phyloP scores from a whole-genome alignment of 2,888 invertebrate genomes.

The Parnassius smintheus region DNA sequence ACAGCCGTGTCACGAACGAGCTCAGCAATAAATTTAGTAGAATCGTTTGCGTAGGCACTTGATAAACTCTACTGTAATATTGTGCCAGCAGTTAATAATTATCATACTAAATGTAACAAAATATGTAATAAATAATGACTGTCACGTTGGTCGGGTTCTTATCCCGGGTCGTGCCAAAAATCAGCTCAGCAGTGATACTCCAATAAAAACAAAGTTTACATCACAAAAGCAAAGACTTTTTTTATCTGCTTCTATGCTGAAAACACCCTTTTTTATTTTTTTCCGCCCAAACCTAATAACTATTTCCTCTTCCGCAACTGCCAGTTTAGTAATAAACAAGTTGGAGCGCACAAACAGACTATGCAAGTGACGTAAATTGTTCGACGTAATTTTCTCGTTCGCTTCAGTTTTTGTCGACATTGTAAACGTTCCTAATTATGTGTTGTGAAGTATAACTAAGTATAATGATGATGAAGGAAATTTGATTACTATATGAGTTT shows the following conservation, averaged over 20 bases:
- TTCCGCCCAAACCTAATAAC: not conserved
- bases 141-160: too few relatives aligned
- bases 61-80: not conserved
- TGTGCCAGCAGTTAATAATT: slow-evolving; percentile 14
- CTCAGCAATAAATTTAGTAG: slow-evolving; percentile 10
- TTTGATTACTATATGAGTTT: too few relatives aligned
- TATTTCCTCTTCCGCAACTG: not conserved
- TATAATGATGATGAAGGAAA: too few relatives aligned
- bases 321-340: not conserved
- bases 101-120: not conserved
- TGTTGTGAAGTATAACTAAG: not conserved
- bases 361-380: not conserved
- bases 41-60: slow-evolving; percentile 3
- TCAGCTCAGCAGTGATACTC: too few relatives aligned
- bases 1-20: slow-evolving; percentile 12
- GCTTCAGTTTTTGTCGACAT: not conserved
- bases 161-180: too few relatives aligned
- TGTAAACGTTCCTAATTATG: not conserved
- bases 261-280: too few relatives aligned
- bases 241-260: too few relatives aligned
- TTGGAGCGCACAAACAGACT: not conserved
- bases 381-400: not conserved
- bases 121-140: too few relatives aligned
- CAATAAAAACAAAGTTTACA: too few relatives aligned
- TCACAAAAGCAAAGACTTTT: too few relatives aligned